These are phyloP conservation scores for Aspidiotus rigidus DNA, from an alignment of 2,888 invertebrate genomes.

Conservation along the genomic window DNA sequence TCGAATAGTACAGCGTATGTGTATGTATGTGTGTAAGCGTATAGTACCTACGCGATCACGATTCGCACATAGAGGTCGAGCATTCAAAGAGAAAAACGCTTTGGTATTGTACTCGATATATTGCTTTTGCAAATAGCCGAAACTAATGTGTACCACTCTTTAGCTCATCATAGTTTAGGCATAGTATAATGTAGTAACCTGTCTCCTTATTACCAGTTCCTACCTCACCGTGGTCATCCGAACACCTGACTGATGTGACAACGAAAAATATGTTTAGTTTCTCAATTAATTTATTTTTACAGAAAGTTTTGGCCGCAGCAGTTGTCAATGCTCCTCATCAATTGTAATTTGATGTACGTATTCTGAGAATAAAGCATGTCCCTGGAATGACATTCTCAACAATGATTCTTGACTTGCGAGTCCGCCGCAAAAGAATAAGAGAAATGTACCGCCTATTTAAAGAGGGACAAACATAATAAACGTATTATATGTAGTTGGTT, in stretches of 20 bases:
- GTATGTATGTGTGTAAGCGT: not conserved
- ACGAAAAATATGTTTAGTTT: no score
- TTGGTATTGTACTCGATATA: not conserved
- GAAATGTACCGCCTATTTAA: not conserved
- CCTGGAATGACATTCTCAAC: not conserved
- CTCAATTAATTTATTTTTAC: no score
- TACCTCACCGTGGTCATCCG: no score
- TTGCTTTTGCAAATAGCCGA: constrained; percentile 8
- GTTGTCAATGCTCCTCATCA: no score
- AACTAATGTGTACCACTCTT: constrained; percentile 1
- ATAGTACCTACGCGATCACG: not conserved
- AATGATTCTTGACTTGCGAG: not conserved
- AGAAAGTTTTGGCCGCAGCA: no score
- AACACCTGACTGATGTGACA: no score
- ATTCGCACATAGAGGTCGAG: not conserved
- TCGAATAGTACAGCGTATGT: not conserved
- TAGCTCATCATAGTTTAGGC: not conserved
- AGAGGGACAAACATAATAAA: not conserved
- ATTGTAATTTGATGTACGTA: no score
- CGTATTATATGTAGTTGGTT: not conserved
- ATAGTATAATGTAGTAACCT: not conserved
- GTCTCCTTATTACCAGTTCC: not conserved
- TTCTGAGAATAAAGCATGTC: no score
- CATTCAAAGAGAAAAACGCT: not conserved
- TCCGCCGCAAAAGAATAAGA: not conserved